Percentiles rank a stretch among this genome's conserved stretches.
Conservation (phyloP, 2,888 invertebrate species). For the Ennomos quercinarius region DNA sequence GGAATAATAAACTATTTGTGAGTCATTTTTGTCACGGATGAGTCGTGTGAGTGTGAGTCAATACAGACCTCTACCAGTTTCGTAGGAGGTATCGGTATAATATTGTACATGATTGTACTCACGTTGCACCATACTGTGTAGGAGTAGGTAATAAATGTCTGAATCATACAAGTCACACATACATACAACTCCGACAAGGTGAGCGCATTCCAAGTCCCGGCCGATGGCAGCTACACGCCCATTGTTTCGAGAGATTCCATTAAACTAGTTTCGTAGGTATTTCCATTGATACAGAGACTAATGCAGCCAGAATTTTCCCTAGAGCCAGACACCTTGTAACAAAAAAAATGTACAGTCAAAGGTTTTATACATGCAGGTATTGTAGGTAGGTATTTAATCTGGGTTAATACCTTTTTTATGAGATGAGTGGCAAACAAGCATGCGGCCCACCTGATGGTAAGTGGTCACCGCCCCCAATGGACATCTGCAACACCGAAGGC, state of each 20-base stretch:
- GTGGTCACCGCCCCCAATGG: no score
- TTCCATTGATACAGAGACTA: constrained; percentile 1
- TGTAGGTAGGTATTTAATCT: no score
- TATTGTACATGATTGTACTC: constrained; percentile 18
- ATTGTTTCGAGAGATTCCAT: constrained; percentile 21
- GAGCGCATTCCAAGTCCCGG: constrained; percentile 24
- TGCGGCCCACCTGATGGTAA: no score
- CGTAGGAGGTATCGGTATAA: constrained; percentile 19
- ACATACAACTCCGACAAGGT: constrained; percentile 17
- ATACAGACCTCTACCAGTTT: neutral
- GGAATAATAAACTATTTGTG: no score
- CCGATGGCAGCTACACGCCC: constrained; percentile 18
- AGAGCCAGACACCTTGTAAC: no score
- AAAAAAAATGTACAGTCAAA: no score
- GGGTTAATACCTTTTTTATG: no score
- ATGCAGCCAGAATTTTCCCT: neutral
- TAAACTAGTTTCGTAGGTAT: constrained; percentile 18
- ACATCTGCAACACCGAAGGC: no score
- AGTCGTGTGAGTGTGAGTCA: no score
- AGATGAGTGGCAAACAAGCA: no score
- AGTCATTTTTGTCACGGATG: no score
- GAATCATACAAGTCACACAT: constrained; percentile 12
- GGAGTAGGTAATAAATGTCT: constrained; percentile 24
- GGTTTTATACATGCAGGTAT: no score
- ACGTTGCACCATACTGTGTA: constrained; percentile 31